A percentile compares a stretch with the other conserved stretches of the same genome.
phyloP scores from a whole-genome alignment of 2,888 invertebrate species.

The Hipparchia semele region DNA sequence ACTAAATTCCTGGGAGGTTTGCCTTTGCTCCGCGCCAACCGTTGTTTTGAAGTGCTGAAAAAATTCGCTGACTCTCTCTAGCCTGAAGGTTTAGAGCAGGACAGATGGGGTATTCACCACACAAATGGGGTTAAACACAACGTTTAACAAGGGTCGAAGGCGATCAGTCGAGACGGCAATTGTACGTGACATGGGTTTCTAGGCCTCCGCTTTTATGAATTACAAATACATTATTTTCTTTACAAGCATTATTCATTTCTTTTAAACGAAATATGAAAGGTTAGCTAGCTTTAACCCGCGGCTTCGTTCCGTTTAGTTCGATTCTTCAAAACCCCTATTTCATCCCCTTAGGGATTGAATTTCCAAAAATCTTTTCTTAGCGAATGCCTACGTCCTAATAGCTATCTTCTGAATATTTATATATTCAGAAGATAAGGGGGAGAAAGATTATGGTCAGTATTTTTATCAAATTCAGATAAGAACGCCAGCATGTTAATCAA shows the following conservation, averaged over 20 bases:
- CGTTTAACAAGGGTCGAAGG: slow-evolving; percentile 14
- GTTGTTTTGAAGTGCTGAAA: not conserved
- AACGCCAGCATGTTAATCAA: no score
- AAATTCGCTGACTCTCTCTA: not conserved
- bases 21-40: not conserved
- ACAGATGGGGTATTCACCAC: not conserved
- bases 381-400: no score
- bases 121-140: slow-evolving; percentile 14
- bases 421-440: no score
- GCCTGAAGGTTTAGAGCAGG: not conserved
- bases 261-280: not conserved
- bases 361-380: no score
- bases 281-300: no score
- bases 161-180: slow-evolving; percentile 10
- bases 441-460: no score
- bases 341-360: no score
- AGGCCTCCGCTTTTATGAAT: slow-evolving; percentile 6
- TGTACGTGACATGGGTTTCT: slow-evolving; percentile 24
- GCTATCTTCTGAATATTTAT: no score
- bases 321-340: no score
- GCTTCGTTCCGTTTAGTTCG: no score
- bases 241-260: not conserved
- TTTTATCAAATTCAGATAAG: no score
- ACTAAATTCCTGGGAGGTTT: not conserved
- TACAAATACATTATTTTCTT: not conserved